These are phyloP conservation scores for Heterocephalus glaber DNA, from an alignment of 2,113 vertebrate species.

Conservation along the genomic window DNA sequence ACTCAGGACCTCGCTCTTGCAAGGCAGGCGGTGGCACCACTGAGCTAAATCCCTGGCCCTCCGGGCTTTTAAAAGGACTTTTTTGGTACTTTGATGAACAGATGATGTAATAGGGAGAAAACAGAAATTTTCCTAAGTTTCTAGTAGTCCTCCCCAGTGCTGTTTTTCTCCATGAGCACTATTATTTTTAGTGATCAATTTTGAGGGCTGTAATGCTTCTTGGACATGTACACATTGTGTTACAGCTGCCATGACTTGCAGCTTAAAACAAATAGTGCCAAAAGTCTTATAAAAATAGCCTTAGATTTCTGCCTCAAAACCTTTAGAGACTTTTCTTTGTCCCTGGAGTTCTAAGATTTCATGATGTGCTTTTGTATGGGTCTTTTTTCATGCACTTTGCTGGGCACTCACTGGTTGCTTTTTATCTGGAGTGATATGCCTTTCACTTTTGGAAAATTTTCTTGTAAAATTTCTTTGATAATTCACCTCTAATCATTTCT, in stretches of 20 bases:
- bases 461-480: constrained; percentile 72
- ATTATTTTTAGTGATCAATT: constrained; percentile 41
- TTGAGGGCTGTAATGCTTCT: constrained; percentile 29
- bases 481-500: constrained; percentile 53
- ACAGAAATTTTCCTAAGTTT: neutral
- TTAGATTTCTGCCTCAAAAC: constrained; percentile 44
- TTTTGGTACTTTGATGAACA: neutral
- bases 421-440: constrained; percentile 20
- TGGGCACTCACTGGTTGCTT: constrained; percentile 12
- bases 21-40: no score
- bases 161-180: neutral
- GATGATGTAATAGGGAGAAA: neutral
- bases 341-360: constrained; percentile 36
- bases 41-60: no score
- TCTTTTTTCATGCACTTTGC: neutral
- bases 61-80: neutral
- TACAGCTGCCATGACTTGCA: constrained; percentile 20
- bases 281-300: constrained; percentile 62
- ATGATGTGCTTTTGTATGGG: constrained; percentile 7
- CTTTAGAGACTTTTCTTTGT: constrained; percentile 23
- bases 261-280: constrained; percentile 30
- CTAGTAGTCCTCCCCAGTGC: neutral
- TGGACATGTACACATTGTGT: neutral
- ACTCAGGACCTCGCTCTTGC: no score
- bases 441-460: constrained; percentile 39